These are phyloP conservation scores for Crypturellus undulatus DNA, from an alignment of 2,113 vertebrate genomes.

Conservation along the genomic window DNA sequence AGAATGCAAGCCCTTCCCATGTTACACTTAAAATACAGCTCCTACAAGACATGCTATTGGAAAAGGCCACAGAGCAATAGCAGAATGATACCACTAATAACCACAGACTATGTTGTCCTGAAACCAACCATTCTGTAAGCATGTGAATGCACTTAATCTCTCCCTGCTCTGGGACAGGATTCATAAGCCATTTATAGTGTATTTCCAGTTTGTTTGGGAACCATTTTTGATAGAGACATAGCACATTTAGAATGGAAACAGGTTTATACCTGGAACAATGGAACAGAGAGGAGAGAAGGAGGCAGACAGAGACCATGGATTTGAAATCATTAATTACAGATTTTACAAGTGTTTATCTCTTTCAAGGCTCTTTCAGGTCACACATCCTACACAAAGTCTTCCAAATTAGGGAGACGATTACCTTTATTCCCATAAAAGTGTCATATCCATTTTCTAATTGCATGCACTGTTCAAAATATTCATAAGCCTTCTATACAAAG, in stretches of 20 bases:
- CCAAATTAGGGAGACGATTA: neutral
- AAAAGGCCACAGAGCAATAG: neutral
- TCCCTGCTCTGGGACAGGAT: neutral
- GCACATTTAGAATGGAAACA: neutral
- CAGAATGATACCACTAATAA: accelerated
- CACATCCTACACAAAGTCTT: neutral
- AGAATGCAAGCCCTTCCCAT: neutral
- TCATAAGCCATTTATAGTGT: neutral
- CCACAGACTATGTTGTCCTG: accelerated
- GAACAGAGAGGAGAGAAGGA: accelerated
- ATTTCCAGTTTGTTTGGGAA: no score
- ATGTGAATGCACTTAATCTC: neutral
- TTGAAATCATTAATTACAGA: neutral
- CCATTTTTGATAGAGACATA: neutral
- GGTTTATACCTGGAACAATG: neutral
- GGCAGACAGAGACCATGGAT: neutral
- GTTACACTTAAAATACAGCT: neutral
- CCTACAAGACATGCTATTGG: neutral
- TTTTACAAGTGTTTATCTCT: neutral
- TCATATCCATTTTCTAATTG: neutral
- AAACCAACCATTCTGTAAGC: neutral
- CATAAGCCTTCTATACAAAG: neutral
- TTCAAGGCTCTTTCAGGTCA: neutral
- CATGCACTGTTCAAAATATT: neutral
- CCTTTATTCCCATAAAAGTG: neutral